These are phyloP conservation scores for Acanthosepion pharaonis DNA, from an alignment of 2,888 invertebrate species.

Conservation along the genomic window DNA sequence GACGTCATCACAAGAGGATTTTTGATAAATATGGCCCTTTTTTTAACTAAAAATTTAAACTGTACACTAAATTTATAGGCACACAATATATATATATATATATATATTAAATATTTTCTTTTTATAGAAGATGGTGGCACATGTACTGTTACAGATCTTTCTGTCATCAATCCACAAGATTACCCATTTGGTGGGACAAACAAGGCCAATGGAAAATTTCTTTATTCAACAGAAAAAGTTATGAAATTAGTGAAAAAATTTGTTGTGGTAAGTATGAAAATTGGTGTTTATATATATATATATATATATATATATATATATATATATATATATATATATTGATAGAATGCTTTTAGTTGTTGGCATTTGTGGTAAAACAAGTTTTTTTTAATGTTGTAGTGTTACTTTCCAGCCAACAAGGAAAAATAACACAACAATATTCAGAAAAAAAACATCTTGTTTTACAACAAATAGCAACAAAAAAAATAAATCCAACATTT, in stretches of 20 bases:
- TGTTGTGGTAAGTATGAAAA: background rate
- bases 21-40: too few species aligned
- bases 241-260: background rate
- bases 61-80: background rate
- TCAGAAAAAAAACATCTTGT: too few species aligned
- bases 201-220: background rate
- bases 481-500: too few species aligned
- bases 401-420: too few species aligned
- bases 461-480: too few species aligned
- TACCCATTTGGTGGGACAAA: background rate
- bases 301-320: too few species aligned
- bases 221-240: background rate
- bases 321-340: too few species aligned
- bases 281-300: background rate
- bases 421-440: too few species aligned
- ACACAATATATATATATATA: background rate
- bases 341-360: too few species aligned
- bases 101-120: background rate
- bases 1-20: too few species aligned
- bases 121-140: background rate
- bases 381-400: too few species aligned
- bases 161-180: background rate
- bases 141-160: background rate
- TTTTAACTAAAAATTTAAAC: background rate
- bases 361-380: too few species aligned